These are phyloP conservation scores for Rhea americana DNA, from an alignment of 2,113 vertebrate species.

Conservation along the genomic window DNA sequence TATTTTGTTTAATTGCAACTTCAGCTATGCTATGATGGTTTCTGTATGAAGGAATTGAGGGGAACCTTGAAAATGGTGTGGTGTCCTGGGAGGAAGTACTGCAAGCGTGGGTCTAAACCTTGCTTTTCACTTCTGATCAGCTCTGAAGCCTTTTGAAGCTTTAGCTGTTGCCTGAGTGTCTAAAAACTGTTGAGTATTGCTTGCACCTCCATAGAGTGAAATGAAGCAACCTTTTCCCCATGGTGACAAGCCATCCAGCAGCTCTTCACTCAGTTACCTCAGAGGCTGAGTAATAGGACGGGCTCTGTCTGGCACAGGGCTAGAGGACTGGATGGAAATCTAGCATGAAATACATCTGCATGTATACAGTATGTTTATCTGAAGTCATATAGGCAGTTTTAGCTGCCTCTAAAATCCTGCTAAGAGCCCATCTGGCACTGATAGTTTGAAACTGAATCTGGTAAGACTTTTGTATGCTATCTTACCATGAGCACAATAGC, in stretches of 20 bases:
- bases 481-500: background rate
- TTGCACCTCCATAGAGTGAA: fast-evolving
- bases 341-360: background rate
- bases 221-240: background rate
- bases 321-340: background rate
- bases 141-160: background rate
- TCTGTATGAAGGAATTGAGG: background rate
- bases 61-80: background rate
- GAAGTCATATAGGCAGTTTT: background rate
- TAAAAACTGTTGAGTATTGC: background rate
- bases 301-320: fast-evolving
- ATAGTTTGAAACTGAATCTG: background rate
- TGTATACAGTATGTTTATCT: too few species aligned
- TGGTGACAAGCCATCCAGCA: background rate
- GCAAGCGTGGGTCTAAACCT: background rate
- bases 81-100: background rate
- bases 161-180: background rate
- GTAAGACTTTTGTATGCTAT: background rate
- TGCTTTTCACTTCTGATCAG: background rate
- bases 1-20: background rate
- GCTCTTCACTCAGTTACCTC: background rate
- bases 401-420: background rate
- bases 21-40: fast-evolving
- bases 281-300: background rate
- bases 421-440: background rate